Conservation (phyloP, 1,140 invertebrate genomes). For the Geopemphigus sp. region DNA sequence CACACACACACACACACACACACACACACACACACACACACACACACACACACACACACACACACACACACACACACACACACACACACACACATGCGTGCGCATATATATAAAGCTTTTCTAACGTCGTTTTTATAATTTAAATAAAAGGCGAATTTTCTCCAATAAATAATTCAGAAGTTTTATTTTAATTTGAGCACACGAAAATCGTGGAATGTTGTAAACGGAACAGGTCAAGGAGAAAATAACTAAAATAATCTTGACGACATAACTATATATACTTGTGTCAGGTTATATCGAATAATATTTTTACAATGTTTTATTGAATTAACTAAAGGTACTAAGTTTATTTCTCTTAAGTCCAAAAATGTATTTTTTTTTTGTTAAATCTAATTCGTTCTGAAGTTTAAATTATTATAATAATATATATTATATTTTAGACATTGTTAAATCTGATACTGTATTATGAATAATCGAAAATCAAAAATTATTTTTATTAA, state of each 20-base stretch:
- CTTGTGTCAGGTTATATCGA: neutral
- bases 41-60: too few species aligned
- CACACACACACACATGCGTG: too few species aligned
- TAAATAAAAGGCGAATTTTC: neutral
- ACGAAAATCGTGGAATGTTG: constrained; percentile 3
- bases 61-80: too few species aligned
- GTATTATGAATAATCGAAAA: neutral
- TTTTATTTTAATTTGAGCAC: constrained; percentile 23
- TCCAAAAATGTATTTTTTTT: neutral
- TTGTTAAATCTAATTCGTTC: neutral
- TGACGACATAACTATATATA: neutral
- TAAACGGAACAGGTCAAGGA: neutral
- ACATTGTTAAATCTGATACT: neutral
- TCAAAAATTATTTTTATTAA: neutral
- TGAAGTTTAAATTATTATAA: neutral
- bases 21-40: too few species aligned
- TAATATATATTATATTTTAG: neutral
- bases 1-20: too few species aligned
- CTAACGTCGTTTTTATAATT: neutral
- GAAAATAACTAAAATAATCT: constrained; percentile 26
- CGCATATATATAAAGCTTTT: neutral
- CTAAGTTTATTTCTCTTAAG: neutral
- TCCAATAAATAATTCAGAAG: constrained; percentile 17
- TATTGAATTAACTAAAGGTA: neutral
- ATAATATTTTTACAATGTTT: neutral